These are phyloP conservation scores for Chydorus sphaericus DNA, from an alignment of 2,888 invertebrate genomes.

Conservation along the genomic window DNA sequence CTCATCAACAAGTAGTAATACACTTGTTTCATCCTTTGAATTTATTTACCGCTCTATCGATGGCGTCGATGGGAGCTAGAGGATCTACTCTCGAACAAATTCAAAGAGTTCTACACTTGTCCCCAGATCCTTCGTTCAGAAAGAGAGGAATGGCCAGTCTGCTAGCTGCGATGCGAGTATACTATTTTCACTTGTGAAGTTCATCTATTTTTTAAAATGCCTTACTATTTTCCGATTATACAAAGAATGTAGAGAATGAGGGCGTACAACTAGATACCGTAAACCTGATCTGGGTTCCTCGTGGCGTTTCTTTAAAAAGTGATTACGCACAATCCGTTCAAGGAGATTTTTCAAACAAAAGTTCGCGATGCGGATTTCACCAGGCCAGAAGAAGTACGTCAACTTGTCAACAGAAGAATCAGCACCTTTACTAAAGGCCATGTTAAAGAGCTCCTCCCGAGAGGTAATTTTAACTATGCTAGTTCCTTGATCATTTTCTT, in stretches of 20 bases:
- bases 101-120: not conserved
- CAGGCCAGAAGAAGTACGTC: conserved; percentile 11
- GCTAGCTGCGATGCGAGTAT: conserved; percentile 4
- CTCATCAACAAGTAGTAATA: too few relatives aligned
- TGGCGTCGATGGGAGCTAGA: conserved; percentile 11
- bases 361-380: conserved; percentile 13
- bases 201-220: not conserved
- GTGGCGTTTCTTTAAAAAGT: conserved; percentile 6
- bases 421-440: conserved; percentile 2
- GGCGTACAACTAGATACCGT: not conserved
- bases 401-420: conserved; percentile 10
- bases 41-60: conserved; percentile 9
- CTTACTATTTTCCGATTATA: not conserved
- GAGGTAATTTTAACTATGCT: conserved; percentile 1
- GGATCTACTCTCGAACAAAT: conserved; percentile 9
- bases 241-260: not conserved
- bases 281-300: conserved; percentile 12
- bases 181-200: not conserved
- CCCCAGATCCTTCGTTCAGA: not conserved
- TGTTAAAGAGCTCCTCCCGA: conserved; percentile 9
- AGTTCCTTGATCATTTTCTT: not conserved
- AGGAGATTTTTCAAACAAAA: conserved; percentile 3
- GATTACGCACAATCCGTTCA: conserved; percentile 9
- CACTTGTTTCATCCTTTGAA: too few relatives aligned
- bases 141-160: conserved; percentile 7